Evolutionary conservation across 2,888 invertebrate species (phyloP), one percentile per base, ranked within the genome.

Genomic region (Crossocerus cetratus): DNA sequence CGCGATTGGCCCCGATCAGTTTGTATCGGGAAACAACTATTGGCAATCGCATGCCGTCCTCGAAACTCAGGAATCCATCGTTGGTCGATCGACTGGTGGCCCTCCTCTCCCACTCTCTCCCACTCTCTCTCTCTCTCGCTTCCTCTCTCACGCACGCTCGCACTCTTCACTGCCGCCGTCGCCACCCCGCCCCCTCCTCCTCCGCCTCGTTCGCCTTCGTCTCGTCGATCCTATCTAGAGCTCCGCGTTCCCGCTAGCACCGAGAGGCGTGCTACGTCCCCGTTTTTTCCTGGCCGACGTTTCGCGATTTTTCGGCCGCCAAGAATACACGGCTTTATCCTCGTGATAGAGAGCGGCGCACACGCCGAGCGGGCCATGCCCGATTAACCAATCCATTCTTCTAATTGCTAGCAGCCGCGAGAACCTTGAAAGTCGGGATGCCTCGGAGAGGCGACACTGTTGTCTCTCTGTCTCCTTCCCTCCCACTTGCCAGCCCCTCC

Each of bases 31-130:
- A 86, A 87, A 86, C 83, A 86, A 76, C 84, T 81, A 87, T 88
- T 87, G 88, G 88, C 89, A 89, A 86, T 86, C 87, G 84, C 85
- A 80, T 83, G 80, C 83, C 84, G 88, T 88, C 88, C 88, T 89
- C 88, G 89, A 89, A 89, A 87, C 86, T 84, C 80, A 83, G 85
- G 86, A 87, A 87, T 87, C 83, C 80, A 78, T 84, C 80, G 72
- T 79, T 81, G 77, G 71, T 54, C 66, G 43, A 44, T 49, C 53
- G n/a, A 43, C 49, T 18, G 45, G 69, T 42, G 13, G 55, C 44
- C 23, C 43, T 16, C 16, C 57, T 44, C 23, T 45, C 21, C 16
- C 8, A 18, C 53, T 56, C 18, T 32, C 16, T 21, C 22, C 45
- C 23, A 21, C 44, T 44, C 44, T 43, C 20, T 43, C 44, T 23